Evolutionary conservation across 2,113 vertebrate species (phyloP).

Genomic region (Eleginops maclovinus): DNA sequence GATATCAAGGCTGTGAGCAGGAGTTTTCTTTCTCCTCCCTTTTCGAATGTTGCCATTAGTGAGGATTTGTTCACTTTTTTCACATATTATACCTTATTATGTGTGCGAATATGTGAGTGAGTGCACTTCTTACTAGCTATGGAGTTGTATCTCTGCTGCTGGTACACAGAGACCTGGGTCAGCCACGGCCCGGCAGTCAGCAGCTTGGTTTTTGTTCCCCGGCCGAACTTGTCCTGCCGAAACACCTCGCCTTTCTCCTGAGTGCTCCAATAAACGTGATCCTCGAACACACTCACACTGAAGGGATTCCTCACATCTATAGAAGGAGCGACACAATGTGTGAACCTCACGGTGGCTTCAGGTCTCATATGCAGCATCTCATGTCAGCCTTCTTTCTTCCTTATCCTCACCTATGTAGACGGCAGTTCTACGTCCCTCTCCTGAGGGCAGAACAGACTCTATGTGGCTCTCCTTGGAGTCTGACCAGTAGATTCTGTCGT

Average conservation of each 20-base stretch:
- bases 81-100: too few relatives aligned
- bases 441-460: constrained; percentile 90
- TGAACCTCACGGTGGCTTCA: neutral
- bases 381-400: neutral
- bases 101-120: constrained; percentile 1
- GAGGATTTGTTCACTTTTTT: neutral
- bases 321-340: neutral
- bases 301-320: constrained; percentile 80
- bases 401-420: constrained; percentile 84
- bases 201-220: constrained; percentile 71
- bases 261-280: constrained; percentile 81
- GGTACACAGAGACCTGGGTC: constrained; percentile 78
- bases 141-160: constrained; percentile 82
- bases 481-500: constrained; percentile 92
- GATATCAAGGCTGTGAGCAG: neutral
- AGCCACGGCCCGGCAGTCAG: constrained; percentile 81
- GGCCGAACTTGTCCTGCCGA: constrained; percentile 81
- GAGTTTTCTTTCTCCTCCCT: neutral
- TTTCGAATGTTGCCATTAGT: too few relatives aligned
- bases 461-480: constrained; percentile 93
- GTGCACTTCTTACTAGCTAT: constrained; percentile 62
- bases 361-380: neutral
- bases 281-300: constrained; percentile 80
- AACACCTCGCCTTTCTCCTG: constrained; percentile 81
- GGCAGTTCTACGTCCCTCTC: constrained; percentile 85